Conservation (phyloP, 2,797 vertebrate genomes). For the Lerista edwardsae region DNA sequence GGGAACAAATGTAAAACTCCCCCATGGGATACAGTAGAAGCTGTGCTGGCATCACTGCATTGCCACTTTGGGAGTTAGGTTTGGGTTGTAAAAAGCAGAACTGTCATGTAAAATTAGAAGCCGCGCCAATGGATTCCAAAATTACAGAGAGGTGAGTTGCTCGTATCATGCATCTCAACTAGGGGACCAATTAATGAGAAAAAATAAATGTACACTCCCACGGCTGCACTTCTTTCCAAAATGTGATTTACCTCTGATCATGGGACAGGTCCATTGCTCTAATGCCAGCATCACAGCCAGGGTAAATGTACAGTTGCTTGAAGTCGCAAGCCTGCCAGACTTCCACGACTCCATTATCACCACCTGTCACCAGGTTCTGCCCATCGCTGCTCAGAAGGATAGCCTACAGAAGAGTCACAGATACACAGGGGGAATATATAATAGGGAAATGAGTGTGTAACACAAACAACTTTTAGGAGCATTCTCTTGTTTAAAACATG, state of each 20-base stretch:
- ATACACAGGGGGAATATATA: not conserved
- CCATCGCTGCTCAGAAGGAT: constrained; percentile 97
- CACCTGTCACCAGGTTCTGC: constrained; percentile 96
- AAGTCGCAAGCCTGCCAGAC: constrained; percentile 99
- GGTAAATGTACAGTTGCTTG: constrained; percentile 98
- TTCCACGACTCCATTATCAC: constrained; percentile 96
- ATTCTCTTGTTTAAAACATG: constrained; percentile 12
- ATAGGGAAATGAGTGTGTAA: not conserved
- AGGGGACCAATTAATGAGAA: not conserved
- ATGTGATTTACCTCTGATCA: constrained; percentile 90
- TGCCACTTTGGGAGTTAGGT: no score
- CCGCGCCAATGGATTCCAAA: not conserved
- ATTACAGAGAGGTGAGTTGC: not conserved
- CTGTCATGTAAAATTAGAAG: not conserved
- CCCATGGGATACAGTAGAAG: no score
- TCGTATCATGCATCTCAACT: not conserved
- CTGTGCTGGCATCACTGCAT: no score
- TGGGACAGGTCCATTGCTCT: constrained; percentile 98
- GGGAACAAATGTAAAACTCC: no score
- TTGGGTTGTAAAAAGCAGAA: not conserved
- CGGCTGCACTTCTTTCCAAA: not conserved
- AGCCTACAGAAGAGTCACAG: constrained; percentile 79
- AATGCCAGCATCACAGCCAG: constrained; percentile 97
- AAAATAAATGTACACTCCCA: not conserved
- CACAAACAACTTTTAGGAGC: not conserved